Conservation (phyloP, 2,797 vertebrate species). For the Melanogrammus aeglefinus region DNA sequence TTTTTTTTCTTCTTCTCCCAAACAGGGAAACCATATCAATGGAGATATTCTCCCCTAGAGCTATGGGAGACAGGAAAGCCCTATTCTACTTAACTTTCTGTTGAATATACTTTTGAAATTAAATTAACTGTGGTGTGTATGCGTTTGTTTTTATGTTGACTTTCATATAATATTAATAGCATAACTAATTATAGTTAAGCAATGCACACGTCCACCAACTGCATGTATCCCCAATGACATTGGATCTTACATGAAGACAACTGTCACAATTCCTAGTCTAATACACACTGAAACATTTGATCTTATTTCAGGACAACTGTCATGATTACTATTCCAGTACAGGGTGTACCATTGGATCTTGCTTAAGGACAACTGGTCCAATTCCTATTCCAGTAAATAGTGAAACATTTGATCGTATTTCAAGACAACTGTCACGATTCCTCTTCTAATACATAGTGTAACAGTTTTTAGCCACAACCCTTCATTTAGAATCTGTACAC, state of each 20-base stretch:
- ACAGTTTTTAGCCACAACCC: neutral
- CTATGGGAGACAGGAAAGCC: neutral
- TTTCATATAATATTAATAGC: slow-evolving; percentile 1
- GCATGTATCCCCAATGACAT: neutral
- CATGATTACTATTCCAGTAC: neutral
- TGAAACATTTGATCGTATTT: neutral
- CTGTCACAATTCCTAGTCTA: neutral
- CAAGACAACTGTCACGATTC: neutral
- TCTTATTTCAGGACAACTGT: neutral
- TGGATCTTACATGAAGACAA: neutral
- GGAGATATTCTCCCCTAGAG: neutral
- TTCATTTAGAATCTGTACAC: neutral
- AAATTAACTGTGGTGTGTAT: neutral
- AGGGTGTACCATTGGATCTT: neutral
- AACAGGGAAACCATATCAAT: neutral
- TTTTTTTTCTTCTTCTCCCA: neutral
- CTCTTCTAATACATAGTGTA: neutral
- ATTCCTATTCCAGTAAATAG: slow-evolving; percentile 5
- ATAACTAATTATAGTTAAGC: neutral
- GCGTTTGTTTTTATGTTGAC: neutral
- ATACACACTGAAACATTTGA: neutral
- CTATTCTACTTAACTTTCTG: neutral
- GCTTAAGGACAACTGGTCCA: neutral
- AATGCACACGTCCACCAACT: neutral
- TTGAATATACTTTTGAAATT: neutral